phyloP scores from a whole-genome alignment of 2,797 vertebrate species.

The Macropus fuliginosus region DNA sequence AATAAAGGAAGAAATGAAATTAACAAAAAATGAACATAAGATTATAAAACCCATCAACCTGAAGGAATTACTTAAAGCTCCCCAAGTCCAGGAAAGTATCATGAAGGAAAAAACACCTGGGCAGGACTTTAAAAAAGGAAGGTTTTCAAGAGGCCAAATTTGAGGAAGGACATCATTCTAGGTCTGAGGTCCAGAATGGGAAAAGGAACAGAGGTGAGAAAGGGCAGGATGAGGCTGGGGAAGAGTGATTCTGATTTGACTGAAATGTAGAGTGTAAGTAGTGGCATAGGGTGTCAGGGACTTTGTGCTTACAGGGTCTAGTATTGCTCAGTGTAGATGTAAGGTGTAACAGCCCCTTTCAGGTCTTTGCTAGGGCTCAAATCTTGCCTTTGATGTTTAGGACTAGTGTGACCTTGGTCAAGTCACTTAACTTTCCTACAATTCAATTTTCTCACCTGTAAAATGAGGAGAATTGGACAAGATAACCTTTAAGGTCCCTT shows the following conservation, averaged over 20 bases:
- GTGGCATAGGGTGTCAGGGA: neutral
- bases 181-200: neutral
- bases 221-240: neutral
- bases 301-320: neutral
- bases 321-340: neutral
- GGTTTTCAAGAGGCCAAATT: neutral
- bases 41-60: neutral
- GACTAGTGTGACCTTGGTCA: neutral
- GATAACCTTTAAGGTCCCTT: neutral
- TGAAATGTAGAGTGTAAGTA: neutral
- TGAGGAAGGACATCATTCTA: neutral
- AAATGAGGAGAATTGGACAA: neutral
- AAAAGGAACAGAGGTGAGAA: neutral
- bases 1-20: neutral
- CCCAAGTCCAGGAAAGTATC: neutral
- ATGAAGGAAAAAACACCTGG: neutral
- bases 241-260: neutral
- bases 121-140: neutral
- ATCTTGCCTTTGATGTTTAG: neutral
- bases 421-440: neutral
- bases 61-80: neutral
- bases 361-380: neutral
- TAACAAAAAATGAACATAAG: neutral
- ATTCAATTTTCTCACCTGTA: neutral
- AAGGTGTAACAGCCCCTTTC: neutral